These are phyloP conservation scores for Pterostichus madidus DNA, from an alignment of 2,888 invertebrate species.

Conservation along the genomic window DNA sequence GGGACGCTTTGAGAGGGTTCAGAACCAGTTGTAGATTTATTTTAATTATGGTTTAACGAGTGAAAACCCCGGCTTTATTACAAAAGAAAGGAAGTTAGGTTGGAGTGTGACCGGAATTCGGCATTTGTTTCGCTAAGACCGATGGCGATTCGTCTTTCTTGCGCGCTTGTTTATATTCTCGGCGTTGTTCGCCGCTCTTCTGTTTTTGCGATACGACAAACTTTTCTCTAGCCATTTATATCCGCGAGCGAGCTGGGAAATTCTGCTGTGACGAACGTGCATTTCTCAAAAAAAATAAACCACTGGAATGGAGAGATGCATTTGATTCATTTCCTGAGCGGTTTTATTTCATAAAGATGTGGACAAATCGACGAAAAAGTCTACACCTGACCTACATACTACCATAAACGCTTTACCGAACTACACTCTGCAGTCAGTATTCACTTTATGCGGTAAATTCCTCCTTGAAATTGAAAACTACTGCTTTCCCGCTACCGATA, in stretches of 20 bases:
- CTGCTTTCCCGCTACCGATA: too few relatives aligned
- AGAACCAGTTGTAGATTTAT: conserved; percentile 73
- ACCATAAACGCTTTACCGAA: too few relatives aligned
- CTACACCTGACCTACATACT: too few relatives aligned
- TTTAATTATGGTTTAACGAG: conserved; percentile 76
- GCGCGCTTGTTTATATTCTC: conserved; percentile 62
- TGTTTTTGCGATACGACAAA: conserved; percentile 64
- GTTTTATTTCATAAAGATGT: too few relatives aligned
- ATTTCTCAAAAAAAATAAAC: too few relatives aligned
- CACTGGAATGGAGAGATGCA: too few relatives aligned
- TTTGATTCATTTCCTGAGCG: too few relatives aligned
- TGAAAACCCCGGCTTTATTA: conserved; percentile 73
- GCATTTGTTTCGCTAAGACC: conserved; percentile 55
- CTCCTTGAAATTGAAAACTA: too few relatives aligned
- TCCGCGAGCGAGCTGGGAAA: conserved; percentile 31
- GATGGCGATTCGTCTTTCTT: conserved; percentile 40
- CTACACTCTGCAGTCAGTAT: too few relatives aligned
- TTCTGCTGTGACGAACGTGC: conserved; percentile 3
- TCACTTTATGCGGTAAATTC: too few relatives aligned
- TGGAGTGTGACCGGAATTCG: conserved; percentile 72
- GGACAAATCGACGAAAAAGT: too few relatives aligned
- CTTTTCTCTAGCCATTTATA: conserved; percentile 61
- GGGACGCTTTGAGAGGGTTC: conserved; percentile 7
- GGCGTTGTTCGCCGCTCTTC: conserved; percentile 32
- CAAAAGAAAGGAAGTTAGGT: conserved; percentile 73